Conservation (phyloP, 2,888 invertebrate genomes). For the Cryptophagus acutangulus region DNA sequence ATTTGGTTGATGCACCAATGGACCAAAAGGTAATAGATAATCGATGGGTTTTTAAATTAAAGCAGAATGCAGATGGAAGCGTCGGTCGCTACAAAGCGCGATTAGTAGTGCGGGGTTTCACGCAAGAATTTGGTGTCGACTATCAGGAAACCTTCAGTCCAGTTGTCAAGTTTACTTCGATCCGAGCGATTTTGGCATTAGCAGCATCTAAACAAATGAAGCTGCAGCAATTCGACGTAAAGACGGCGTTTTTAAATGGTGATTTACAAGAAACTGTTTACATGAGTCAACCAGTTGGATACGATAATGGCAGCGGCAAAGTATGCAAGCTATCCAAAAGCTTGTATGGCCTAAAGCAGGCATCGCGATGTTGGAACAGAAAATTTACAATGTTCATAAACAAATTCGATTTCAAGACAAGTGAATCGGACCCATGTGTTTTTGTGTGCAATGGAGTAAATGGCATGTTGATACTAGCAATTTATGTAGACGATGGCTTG, state of each 20-base stretch:
- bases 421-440: constrained; percentile 33
- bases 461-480: background rate
- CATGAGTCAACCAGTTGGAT: background rate
- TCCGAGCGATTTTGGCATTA: background rate
- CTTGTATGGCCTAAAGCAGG: constrained; percentile 38
- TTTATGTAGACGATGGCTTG: constrained; percentile 1
- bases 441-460: constrained; percentile 10
- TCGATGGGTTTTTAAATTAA: background rate
- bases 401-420: constrained; percentile 27
- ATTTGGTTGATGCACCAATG: background rate
- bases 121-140: constrained; percentile 13
- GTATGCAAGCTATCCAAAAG: constrained; percentile 34
- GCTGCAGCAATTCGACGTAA: background rate
- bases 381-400: constrained; percentile 30
- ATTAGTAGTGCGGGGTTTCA: constrained; percentile 13
- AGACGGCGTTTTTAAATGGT: constrained; percentile 1
- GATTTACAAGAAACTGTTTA: background rate
- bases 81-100: constrained; percentile 8
- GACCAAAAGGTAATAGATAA: background rate
- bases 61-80: background rate
- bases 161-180: background rate
- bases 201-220: background rate
- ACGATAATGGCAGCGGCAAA: background rate
- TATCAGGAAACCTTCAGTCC: constrained; percentile 8
- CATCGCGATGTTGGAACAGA: constrained; percentile 20